Evolutionary conservation across 1,140 invertebrate species (phyloP).

Genomic region (Bradysia coprophila): DNA sequence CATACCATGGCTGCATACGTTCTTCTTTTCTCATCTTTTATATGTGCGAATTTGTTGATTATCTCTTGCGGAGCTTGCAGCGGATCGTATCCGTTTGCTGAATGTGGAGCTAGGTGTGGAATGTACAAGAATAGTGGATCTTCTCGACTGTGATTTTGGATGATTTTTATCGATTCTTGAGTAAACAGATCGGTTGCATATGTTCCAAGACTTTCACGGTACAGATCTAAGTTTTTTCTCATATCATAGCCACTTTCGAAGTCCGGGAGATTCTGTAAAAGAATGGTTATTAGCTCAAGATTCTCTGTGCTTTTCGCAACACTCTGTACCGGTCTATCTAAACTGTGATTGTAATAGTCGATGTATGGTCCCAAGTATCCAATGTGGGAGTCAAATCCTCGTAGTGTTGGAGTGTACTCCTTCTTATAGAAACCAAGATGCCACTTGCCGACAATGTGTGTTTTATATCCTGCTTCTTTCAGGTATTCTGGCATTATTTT

Average conservation of each 20-base stretch:
- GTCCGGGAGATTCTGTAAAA: neutral
- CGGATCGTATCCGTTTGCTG: slow-evolving; percentile 41
- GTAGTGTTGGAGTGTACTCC: slow-evolving; percentile 54
- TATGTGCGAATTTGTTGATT: slow-evolving; percentile 52
- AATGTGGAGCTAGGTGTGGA: slow-evolving; percentile 61
- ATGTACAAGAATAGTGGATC: slow-evolving; percentile 62
- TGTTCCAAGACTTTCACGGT: neutral
- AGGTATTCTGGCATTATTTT: slow-evolving; percentile 60
- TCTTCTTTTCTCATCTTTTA: slow-evolving; percentile 48
- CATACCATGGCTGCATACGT: slow-evolving; percentile 72
- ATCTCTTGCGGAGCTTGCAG: slow-evolving; percentile 61
- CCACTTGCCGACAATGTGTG: slow-evolving; percentile 84
- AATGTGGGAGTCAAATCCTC: slow-evolving; percentile 73
- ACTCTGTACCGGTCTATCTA: slow-evolving; percentile 29
- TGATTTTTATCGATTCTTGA: slow-evolving; percentile 45
- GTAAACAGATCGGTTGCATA: slow-evolving; percentile 68
- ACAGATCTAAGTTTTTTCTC: neutral
- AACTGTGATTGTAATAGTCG: slow-evolving; percentile 62
- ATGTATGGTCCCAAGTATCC: slow-evolving; percentile 69
- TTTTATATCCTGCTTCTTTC: slow-evolving; percentile 54
- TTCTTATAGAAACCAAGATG: slow-evolving; percentile 53
- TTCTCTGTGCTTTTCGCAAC: neutral
- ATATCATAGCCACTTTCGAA: slow-evolving; percentile 1
- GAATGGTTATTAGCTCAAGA: neutral
- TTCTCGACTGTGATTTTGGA: slow-evolving; percentile 36